Evolutionary conservation across 2,888 invertebrate genomes (phyloP).

Genomic region (Endomychus coccineus): DNA sequence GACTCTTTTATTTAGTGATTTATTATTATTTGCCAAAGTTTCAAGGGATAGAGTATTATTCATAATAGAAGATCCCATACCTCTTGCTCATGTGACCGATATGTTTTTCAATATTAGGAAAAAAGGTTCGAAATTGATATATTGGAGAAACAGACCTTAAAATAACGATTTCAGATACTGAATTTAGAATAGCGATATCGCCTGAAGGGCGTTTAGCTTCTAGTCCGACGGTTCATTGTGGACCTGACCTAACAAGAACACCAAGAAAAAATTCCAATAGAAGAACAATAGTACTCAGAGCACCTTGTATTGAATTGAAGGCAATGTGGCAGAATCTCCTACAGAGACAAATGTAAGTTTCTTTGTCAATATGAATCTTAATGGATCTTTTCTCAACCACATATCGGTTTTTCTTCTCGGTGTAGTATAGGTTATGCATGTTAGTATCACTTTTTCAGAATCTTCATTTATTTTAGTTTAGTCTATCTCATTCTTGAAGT

Average conservation of each 20-base stretch:
- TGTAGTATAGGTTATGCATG: too few relatives aligned
- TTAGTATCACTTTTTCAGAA: too few relatives aligned
- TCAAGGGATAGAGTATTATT: conserved; percentile 80
- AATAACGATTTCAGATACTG: conserved; percentile 54
- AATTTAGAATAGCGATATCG: conserved; percentile 72
- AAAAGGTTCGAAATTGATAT: too few relatives aligned
- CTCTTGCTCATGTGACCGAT: conserved; percentile 69
- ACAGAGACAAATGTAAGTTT: conserved; percentile 76
- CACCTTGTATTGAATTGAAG: conserved; percentile 76
- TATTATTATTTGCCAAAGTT: conserved; percentile 78
- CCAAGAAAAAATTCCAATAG: conserved; percentile 59
- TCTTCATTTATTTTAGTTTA: too few relatives aligned
- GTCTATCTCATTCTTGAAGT: too few relatives aligned
- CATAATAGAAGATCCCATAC: conserved; percentile 80
- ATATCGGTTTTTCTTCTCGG: too few relatives aligned
- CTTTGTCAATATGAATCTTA: too few relatives aligned
- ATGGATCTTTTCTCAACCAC: too few relatives aligned
- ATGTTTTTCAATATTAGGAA: conserved; percentile 81
- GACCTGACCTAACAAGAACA: conserved; percentile 55
- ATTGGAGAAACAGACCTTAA: too few relatives aligned
- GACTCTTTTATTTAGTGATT: conserved; percentile 78
- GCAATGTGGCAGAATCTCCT: conserved; percentile 87
- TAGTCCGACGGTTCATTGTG: conserved; percentile 67
- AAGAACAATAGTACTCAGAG: conserved; percentile 65
- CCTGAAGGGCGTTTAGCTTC: conserved; percentile 56